phyloP scores from a whole-genome alignment of 2,113 vertebrate species.

The Octodon degus region DNA sequence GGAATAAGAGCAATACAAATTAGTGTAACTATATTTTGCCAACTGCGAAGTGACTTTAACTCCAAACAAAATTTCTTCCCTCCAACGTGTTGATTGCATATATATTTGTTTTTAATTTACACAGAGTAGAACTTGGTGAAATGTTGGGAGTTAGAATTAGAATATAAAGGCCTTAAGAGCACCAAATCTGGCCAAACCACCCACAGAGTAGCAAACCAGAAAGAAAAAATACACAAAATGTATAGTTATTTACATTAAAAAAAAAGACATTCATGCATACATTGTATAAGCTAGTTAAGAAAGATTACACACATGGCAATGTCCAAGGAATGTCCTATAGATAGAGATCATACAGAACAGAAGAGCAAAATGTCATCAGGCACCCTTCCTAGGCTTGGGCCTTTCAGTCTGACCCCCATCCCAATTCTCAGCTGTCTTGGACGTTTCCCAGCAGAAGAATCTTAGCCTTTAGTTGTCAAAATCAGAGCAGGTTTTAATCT shows the following conservation, averaged over 20 bases:
- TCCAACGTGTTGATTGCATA: constrained; percentile 64
- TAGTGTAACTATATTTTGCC: constrained; percentile 73
- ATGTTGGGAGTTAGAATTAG: constrained; percentile 53
- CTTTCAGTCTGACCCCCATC: neutral
- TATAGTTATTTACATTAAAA: neutral
- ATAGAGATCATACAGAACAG: neutral
- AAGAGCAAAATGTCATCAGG: neutral
- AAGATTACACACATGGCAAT: neutral
- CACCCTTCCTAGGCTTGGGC: neutral
- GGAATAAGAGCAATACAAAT: constrained; percentile 72
- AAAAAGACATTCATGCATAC: neutral
- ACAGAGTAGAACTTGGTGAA: constrained; percentile 52
- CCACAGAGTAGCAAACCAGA: constrained; percentile 21
- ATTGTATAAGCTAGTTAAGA: constrained; percentile 46
- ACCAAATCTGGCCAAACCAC: constrained; percentile 37
- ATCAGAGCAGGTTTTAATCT: constrained; percentile 9
- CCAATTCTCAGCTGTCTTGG: neutral
- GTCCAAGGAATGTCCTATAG: constrained; percentile 22
- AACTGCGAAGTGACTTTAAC: constrained; percentile 74
- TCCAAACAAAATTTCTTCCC: constrained; percentile 75
- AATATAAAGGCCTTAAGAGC: constrained; percentile 50
- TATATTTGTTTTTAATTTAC: constrained; percentile 76
- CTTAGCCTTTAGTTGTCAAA: neutral
- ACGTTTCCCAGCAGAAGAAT: neutral
- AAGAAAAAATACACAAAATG: constrained; percentile 32